phyloP scores from a whole-genome alignment of 2,797 vertebrate genomes.

The Pachyuromys duprasi region DNA sequence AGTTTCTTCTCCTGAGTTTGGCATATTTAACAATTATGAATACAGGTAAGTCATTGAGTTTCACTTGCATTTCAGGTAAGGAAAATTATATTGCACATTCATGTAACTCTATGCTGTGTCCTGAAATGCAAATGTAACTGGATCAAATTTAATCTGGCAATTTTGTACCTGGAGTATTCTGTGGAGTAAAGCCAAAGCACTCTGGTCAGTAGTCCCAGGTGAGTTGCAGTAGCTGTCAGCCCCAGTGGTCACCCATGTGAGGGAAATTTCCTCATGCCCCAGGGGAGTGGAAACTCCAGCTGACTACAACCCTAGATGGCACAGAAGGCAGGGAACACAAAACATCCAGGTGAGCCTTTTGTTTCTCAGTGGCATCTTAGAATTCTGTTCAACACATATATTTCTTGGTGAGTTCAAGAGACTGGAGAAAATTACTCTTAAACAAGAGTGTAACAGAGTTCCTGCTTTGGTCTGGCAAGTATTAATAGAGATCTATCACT shows the following conservation, averaged over 20 bases:
- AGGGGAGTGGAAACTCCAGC: neutral
- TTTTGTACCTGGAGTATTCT: neutral
- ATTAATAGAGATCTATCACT: neutral
- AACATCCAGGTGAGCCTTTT: neutral
- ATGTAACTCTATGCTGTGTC: neutral
- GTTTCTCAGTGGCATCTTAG: neutral
- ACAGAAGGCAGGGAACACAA: neutral
- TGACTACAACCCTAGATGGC: neutral
- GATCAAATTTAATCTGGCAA: neutral
- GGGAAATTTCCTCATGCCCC: too few species aligned
- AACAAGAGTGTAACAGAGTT: neutral
- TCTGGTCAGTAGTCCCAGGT: neutral
- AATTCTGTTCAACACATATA: neutral
- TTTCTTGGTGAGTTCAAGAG: constrained; percentile 5
- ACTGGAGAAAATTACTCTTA: neutral
- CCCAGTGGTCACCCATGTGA: neutral
- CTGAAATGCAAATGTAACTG: neutral
- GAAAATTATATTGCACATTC: neutral
- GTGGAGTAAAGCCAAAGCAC: neutral
- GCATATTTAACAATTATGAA: neutral
- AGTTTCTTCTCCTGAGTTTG: neutral
- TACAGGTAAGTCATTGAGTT: neutral
- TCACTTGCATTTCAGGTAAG: neutral
- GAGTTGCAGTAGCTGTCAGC: neutral
- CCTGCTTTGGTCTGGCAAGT: neutral